A percentile compares a stretch with the other conserved stretches of the same genome.
phyloP scores from a whole-genome alignment of 2,888 invertebrate genomes.

The Drosophila borborema region DNA sequence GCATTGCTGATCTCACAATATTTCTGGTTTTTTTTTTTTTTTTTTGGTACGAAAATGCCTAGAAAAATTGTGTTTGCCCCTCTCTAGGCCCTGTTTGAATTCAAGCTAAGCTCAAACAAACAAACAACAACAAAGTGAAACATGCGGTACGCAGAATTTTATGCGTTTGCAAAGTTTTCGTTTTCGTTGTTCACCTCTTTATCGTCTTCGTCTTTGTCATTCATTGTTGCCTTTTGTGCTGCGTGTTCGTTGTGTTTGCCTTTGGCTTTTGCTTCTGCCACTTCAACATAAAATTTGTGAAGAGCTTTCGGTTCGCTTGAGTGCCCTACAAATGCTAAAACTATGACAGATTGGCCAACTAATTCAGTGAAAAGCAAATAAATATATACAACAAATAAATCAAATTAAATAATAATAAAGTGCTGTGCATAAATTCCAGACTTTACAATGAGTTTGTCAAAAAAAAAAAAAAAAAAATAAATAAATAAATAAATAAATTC shows the following conservation, averaged over 20 bases:
- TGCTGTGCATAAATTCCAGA: neutral
- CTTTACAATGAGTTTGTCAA: too few species aligned
- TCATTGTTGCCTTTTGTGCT: slow-evolving; percentile 49
- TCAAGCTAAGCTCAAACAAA: slow-evolving; percentile 50
- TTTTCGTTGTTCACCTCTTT: slow-evolving; percentile 48
- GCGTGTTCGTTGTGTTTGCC: slow-evolving; percentile 48
- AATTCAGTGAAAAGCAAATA: slow-evolving; percentile 21
- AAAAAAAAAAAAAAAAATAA: too few species aligned
- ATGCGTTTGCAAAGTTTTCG: slow-evolving; percentile 76
- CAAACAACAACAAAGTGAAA: slow-evolving; percentile 24
- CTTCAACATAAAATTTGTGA: slow-evolving; percentile 31
- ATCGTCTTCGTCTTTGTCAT: slow-evolving; percentile 15
- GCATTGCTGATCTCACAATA: slow-evolving; percentile 72
- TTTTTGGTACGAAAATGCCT: slow-evolving; percentile 17
- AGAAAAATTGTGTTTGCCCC: slow-evolving; percentile 36
- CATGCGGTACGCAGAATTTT: slow-evolving; percentile 69
- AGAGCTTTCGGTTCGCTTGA: slow-evolving; percentile 25
- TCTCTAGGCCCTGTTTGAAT: slow-evolving; percentile 48
- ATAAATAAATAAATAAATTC: too few species aligned
- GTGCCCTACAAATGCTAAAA: slow-evolving; percentile 49
- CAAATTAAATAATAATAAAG: neutral
- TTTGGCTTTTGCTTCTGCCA: slow-evolving; percentile 6
- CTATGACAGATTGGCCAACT: slow-evolving; percentile 20
- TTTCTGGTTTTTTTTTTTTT: slow-evolving; percentile 62
- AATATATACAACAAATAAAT: neutral